Evolutionary conservation across 2,797 vertebrate species (phyloP).

Genomic region (Pseudochaenichthys georgianus): DNA sequence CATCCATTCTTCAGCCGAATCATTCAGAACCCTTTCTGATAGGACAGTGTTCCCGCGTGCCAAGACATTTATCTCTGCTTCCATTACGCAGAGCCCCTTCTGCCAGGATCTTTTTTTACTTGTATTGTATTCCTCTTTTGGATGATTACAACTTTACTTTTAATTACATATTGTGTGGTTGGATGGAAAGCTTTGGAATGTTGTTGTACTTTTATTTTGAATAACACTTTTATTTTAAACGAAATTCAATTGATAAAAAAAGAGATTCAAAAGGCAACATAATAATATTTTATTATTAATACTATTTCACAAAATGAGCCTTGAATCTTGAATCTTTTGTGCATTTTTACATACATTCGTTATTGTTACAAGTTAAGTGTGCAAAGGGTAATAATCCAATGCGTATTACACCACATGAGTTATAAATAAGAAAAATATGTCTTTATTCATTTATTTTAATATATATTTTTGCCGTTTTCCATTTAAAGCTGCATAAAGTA

Average conservation of each 20-base stretch:
- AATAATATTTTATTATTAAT: neutral
- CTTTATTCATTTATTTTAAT: slow-evolving; percentile 1
- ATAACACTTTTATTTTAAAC: slow-evolving; percentile 1
- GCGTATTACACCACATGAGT: no score
- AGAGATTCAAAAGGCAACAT: neutral
- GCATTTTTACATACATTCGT: neutral
- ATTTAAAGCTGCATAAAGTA: neutral
- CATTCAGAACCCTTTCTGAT: slow-evolving; percentile 51
- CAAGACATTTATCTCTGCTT: slow-evolving; percentile 69
- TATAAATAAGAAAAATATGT: neutral
- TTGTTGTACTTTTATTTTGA: slow-evolving; percentile 5
- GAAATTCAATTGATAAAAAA: neutral
- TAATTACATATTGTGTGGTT: slow-evolving; percentile 2
- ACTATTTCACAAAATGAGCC: neutral
- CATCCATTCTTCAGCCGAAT: slow-evolving; percentile 65
- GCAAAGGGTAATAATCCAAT: no score
- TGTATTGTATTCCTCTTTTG: slow-evolving; percentile 8
- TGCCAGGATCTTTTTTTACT: slow-evolving; percentile 9
- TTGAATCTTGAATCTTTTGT: neutral
- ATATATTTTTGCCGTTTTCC: accelerated
- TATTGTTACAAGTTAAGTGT: neutral
- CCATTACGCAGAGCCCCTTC: slow-evolving; percentile 58
- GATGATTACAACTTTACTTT: slow-evolving; percentile 34
- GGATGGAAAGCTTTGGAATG: neutral
- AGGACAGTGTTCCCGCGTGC: slow-evolving; percentile 44